These are phyloP conservation scores for Synergus laeviventris DNA, from an alignment of 2,888 invertebrate genomes.

Conservation along the genomic window DNA sequence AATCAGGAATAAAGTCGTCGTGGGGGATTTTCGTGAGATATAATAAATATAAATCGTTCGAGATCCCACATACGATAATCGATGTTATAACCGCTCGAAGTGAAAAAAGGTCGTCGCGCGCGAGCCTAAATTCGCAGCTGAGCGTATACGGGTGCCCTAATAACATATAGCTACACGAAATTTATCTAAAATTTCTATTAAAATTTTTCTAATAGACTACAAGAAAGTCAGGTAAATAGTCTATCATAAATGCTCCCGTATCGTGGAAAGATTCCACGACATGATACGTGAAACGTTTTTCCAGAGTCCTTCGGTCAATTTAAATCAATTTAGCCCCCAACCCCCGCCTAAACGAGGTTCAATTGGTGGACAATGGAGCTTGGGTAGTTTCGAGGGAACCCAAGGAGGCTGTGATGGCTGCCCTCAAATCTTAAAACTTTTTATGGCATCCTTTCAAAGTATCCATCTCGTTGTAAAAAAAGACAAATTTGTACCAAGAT, in stretches of 20 bases:
- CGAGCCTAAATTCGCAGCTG: slow-evolving; percentile 66
- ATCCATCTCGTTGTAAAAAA: slow-evolving; percentile 13
- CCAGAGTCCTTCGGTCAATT: slow-evolving; percentile 65
- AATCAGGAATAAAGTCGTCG: slow-evolving; percentile 45
- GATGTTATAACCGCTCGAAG: slow-evolving; percentile 45
- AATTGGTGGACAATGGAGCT: slow-evolving; percentile 71
- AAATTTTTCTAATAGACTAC: slow-evolving; percentile 55
- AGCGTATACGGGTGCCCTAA: slow-evolving; percentile 70
- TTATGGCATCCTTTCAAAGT: slow-evolving; percentile 34
- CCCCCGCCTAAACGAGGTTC: slow-evolving; percentile 72
- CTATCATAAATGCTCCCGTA: slow-evolving; percentile 75
- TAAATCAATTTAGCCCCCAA: slow-evolving; percentile 73
- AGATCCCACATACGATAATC: slow-evolving; percentile 52
- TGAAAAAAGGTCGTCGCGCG: slow-evolving; percentile 48
- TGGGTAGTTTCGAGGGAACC: slow-evolving; percentile 51
- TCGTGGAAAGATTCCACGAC: slow-evolving; percentile 64
- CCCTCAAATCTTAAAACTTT: slow-evolving; percentile 34
- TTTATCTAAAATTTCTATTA: slow-evolving; percentile 58
- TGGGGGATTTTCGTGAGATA: slow-evolving; percentile 13
- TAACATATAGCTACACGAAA: slow-evolving; percentile 60
- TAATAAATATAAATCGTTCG: slow-evolving; percentile 49
- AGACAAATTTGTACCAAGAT: slow-evolving; percentile 33
- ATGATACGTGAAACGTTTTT: slow-evolving; percentile 50
- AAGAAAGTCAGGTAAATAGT: slow-evolving; percentile 66
- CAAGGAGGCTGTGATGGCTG: slow-evolving; percentile 24